Evolutionary conservation across 2,888 invertebrate genomes (phyloP).

Genomic region (Dryobotodes eremita): DNA sequence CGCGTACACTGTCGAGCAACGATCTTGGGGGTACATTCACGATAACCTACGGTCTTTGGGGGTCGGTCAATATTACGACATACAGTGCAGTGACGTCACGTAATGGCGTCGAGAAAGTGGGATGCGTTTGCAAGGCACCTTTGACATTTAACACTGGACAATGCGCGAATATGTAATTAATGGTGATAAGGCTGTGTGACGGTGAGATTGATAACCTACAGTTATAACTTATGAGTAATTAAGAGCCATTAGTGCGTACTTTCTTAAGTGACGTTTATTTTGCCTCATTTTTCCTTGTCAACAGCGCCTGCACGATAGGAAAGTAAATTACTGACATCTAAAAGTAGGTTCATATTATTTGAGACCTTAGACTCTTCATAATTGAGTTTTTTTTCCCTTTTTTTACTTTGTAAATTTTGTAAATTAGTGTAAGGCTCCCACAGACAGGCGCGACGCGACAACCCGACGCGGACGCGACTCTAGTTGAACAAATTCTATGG

Average conservation of each 20-base stretch:
- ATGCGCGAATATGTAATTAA: conserved; percentile 7
- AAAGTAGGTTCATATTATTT: neutral
- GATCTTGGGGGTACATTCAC: conserved; percentile 61
- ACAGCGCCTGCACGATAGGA: neutral
- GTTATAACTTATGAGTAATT: neutral
- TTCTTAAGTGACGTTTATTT: conserved; percentile 25
- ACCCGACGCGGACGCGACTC: no score
- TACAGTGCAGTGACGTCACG: conserved; percentile 57
- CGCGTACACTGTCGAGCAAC: conserved; percentile 50
- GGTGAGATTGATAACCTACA: conserved; percentile 35
- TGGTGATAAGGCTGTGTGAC: conserved; percentile 24
- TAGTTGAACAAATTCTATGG: no score
- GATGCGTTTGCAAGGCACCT: conserved; percentile 44
- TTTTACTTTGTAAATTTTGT: no score
- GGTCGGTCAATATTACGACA: conserved; percentile 70
- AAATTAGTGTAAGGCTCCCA: neutral
- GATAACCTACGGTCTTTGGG: conserved; percentile 63
- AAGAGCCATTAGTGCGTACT: neutral
- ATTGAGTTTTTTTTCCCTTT: neutral
- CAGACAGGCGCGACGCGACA: no score
- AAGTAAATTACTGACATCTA: neutral
- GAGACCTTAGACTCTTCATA: neutral
- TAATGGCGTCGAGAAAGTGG: conserved; percentile 56
- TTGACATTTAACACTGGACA: conserved; percentile 51
- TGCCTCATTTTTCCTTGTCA: conserved; percentile 5